A percentile compares a stretch with the other conserved stretches of the same genome.
phyloP scores from a whole-genome alignment of 2,797 vertebrate genomes.

The Argya squamiceps region DNA sequence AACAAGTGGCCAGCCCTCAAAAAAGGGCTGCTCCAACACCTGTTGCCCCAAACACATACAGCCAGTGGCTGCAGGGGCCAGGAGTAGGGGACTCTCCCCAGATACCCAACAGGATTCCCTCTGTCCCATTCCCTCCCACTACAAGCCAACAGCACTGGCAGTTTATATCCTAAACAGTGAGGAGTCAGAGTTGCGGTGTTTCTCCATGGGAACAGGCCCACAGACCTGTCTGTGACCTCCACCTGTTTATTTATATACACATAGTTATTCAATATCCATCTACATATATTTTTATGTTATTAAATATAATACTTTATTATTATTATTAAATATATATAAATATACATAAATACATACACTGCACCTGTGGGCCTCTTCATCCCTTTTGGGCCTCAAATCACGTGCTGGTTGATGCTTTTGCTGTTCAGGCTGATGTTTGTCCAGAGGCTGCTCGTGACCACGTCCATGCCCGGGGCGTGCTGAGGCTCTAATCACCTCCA shows the following conservation, averaged over 20 bases:
- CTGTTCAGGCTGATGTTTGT: not conserved
- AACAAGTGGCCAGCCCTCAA: rapidly evolving
- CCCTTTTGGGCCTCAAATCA: not conserved
- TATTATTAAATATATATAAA: not conserved
- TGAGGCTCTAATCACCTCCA: not conserved
- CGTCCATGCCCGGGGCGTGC: rapidly evolving
- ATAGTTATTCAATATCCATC: not conserved
- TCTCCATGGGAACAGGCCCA: not conserved
- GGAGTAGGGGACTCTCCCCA: not conserved
- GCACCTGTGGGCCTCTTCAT: not conserved
- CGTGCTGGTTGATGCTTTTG: rapidly evolving
- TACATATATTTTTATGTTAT: not conserved
- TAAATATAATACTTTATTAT: not conserved
- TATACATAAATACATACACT: not conserved
- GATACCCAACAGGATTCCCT: rapidly evolving
- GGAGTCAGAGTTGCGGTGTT: rapidly evolving
- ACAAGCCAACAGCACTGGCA: not conserved
- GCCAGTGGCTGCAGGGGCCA: not conserved
- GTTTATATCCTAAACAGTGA: not conserved
- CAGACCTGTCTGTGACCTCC: not conserved
- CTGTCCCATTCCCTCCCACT: not conserved
- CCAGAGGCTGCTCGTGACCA: not conserved
- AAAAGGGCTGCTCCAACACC: not conserved
- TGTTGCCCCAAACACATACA: not conserved
- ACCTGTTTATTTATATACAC: not conserved